Base-by-base conservation (phyloP, 2,113 vertebrate genomes). In the Dasyornis broadbenti region DNA sequence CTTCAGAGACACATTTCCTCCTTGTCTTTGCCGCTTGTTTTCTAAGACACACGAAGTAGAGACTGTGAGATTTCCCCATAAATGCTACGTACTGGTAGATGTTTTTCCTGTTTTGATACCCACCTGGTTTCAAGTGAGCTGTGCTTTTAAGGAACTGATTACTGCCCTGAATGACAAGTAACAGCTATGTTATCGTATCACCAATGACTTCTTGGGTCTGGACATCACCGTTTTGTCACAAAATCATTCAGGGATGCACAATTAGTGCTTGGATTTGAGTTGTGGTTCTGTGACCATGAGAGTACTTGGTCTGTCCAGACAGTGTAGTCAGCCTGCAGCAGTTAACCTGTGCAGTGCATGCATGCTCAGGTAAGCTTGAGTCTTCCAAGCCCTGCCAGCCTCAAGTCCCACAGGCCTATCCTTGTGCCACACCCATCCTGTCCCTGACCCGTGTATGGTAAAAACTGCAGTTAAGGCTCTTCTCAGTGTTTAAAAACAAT, bases 391-490 rank as follows among this genome's bases (percentile, higher is more conserved):
- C 18, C 10, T 64, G 35, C 42, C 2, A 3, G 30, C 31, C 35
- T 1, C 1, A 1, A 15, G 50, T 40, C 11, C 65, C 26, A 3
- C 4, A 3, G 26, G 8, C 23, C 33, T 2, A 1, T n/a, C 44
- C 40, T 23, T 0, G 0, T 54, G 39, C 19, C 4, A 0, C 35
- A 2, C 19, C 4, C 1, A 1, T 15, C 39, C 21, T 15, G 63
- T 33, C 21, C 3, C 69, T 22, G 88, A 15, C 20, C 8, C n/a
- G 31, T 0, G 7, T 9, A 0, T 52, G 6, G 35, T 35, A 15
- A 50, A 47, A 11, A 44, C 31, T 10, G 1, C 47, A 28, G 69
- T 4, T 33, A 2, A 5, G 9, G 3, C 61, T 81, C 28, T 16
- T 24, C 7, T 17, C 33, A 3, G 26, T 15, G 5, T 20, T 57